Percentiles rank a stretch among this genome's conserved stretches.
These are phyloP conservation scores for Peromyscus leucopus DNA, from an alignment of 2,113 vertebrate genomes.

Conservation along the genomic window DNA sequence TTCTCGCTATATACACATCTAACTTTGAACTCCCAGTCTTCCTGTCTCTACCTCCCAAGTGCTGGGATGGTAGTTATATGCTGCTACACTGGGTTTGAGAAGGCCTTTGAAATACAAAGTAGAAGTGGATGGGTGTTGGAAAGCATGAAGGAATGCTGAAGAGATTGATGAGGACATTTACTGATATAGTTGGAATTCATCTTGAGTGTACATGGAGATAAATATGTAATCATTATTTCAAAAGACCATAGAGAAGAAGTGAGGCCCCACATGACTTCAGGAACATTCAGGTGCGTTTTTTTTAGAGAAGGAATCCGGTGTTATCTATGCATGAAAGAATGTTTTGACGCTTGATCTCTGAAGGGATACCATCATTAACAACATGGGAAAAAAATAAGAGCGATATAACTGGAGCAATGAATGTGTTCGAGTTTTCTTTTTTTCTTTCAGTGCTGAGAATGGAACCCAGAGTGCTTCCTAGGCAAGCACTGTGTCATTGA, in stretches of 20 bases:
- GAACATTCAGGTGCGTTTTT: constrained; percentile 14
- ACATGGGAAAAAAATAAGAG: not conserved
- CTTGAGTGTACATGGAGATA: not conserved
- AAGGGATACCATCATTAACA: not conserved
- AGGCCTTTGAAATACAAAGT: constrained; percentile 8
- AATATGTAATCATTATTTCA: constrained; percentile 9
- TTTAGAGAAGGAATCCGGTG: constrained; percentile 30
- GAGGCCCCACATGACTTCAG: not conserved
- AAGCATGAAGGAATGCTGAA: not conserved
- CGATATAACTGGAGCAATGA: not conserved
- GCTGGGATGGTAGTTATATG: not conserved
- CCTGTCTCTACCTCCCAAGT: not conserved
- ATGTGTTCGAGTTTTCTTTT: not conserved
- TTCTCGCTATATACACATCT: not conserved
- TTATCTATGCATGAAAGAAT: constrained; percentile 15
- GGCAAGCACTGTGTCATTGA: not conserved
- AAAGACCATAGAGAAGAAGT: constrained; percentile 1
- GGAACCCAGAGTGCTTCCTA: not conserved
- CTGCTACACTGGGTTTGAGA: not conserved
- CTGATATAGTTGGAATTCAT: constrained; percentile 15
- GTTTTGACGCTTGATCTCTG: not conserved
- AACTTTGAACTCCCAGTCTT: not conserved
- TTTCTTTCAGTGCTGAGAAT: not conserved
- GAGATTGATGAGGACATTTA: constrained; percentile 17
- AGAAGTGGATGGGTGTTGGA: constrained; percentile 11